These are phyloP conservation scores for Oxycera nigricornis DNA, from an alignment of 2,888 invertebrate species.

Conservation along the genomic window DNA sequence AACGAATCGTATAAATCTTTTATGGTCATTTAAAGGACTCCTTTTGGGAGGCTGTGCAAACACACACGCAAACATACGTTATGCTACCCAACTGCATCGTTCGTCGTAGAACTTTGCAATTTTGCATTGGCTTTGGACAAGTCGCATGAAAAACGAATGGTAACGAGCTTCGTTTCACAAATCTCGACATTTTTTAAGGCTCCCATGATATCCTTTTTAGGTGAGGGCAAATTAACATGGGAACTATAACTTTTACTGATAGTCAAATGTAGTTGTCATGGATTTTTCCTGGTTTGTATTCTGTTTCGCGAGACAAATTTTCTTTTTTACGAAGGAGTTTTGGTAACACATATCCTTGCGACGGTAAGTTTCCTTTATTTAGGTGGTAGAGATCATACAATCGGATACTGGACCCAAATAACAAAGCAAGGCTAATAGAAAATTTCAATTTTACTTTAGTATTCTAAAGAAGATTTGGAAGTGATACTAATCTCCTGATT, in stretches of 20 bases:
- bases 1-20: conserved; percentile 22
- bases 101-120: neutral
- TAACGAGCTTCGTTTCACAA: neutral
- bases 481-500: no score
- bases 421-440: no score
- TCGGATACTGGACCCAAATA: no score
- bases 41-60: neutral
- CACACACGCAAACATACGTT: no score
- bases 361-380: no score
- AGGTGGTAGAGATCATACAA: no score
- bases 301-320: neutral
- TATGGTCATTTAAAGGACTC: conserved; percentile 25
- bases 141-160: neutral
- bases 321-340: no score
- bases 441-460: no score
- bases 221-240: neutral
- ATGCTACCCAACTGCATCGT: no score
- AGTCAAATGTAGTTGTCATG: neutral
- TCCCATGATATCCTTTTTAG: neutral
- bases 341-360: no score
- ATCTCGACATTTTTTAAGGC: neutral
- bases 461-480: no score
- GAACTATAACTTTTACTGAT: neutral
- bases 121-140: neutral
- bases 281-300: neutral